phyloP scores from a whole-genome alignment of 2,113 vertebrate species.

The Otocyon megalotis region DNA sequence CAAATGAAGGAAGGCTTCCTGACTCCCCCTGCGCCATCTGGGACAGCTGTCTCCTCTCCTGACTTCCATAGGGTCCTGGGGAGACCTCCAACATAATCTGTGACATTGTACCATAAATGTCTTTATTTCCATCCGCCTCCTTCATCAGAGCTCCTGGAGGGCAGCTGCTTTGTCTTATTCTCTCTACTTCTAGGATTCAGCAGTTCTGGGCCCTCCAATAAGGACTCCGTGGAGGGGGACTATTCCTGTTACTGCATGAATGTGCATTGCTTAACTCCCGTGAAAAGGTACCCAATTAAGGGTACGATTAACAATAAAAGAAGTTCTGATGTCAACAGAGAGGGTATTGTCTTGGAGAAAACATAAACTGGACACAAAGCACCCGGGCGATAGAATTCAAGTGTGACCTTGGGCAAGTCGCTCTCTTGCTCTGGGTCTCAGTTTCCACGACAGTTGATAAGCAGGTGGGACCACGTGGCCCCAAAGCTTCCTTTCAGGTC shows the following conservation, averaged over 20 bases:
- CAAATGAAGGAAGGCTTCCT: too few species aligned
- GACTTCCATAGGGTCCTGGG: neutral
- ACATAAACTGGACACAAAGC: neutral
- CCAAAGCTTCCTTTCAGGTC: neutral
- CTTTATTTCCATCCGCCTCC: too few species aligned
- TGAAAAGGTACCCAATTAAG: neutral
- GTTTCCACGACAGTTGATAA: neutral
- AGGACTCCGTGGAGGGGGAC: neutral
- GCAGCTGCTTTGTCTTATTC: neutral
- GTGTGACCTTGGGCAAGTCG: neutral
- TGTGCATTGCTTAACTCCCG: rapidly evolving
- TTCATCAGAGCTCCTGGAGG: neutral
- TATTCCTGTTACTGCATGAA: neutral
- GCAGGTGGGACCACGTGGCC: neutral
- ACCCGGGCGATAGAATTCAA: rapidly evolving
- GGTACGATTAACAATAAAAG: neutral
- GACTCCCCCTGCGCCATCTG: rapidly evolving
- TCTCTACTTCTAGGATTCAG: neutral
- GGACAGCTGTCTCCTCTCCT: neutral
- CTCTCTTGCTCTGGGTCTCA: neutral
- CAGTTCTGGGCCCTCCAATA: neutral
- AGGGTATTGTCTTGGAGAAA: neutral
- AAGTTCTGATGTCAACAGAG: too few species aligned
- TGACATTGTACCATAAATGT: rapidly evolving
- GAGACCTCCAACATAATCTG: rapidly evolving